phyloP scores from a whole-genome alignment of 2,113 vertebrate genomes.

The Sprattus sprattus region DNA sequence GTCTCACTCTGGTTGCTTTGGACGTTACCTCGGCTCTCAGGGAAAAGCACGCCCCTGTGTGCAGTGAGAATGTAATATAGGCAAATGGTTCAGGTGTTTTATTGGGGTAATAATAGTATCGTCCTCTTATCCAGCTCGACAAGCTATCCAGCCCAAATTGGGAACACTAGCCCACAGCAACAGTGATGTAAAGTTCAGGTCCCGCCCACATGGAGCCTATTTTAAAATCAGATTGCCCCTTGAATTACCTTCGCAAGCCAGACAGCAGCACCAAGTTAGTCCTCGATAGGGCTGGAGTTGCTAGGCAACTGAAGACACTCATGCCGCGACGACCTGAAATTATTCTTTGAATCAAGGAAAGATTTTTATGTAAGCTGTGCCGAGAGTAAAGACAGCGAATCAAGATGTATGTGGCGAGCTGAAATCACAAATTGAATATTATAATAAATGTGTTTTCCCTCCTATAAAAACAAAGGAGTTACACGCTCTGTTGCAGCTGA shows the following conservation, averaged over 20 bases:
- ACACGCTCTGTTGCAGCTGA: not conserved
- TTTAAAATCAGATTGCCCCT: constrained; percentile 77
- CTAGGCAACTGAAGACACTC: constrained; percentile 81
- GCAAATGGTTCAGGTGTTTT: constrained; percentile 21
- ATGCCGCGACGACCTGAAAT: constrained; percentile 72
- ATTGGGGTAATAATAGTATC: constrained; percentile 21
- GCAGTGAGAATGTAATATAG: not conserved
- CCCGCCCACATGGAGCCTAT: constrained; percentile 71
- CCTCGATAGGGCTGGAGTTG: constrained; percentile 72
- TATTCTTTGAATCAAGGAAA: constrained; percentile 75
- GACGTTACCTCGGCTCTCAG: not conserved
- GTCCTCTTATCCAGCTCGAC: constrained; percentile 33
- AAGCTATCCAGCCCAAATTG: constrained; percentile 41
- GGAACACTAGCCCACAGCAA: constrained; percentile 57
- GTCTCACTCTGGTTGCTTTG: not conserved
- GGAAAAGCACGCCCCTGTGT: not conserved
- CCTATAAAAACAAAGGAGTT: not conserved
- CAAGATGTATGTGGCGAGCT: constrained; percentile 53
- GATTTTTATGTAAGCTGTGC: constrained; percentile 67
- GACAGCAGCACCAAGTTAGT: constrained; percentile 66
- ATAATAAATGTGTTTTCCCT: constrained; percentile 5
- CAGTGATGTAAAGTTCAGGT: constrained; percentile 67
- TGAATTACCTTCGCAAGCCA: constrained; percentile 77
- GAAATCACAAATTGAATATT: constrained; percentile 49
- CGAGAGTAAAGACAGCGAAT: constrained; percentile 44